phyloP scores from a whole-genome alignment of 2,113 vertebrate genomes.

The Galeopterus variegatus region DNA sequence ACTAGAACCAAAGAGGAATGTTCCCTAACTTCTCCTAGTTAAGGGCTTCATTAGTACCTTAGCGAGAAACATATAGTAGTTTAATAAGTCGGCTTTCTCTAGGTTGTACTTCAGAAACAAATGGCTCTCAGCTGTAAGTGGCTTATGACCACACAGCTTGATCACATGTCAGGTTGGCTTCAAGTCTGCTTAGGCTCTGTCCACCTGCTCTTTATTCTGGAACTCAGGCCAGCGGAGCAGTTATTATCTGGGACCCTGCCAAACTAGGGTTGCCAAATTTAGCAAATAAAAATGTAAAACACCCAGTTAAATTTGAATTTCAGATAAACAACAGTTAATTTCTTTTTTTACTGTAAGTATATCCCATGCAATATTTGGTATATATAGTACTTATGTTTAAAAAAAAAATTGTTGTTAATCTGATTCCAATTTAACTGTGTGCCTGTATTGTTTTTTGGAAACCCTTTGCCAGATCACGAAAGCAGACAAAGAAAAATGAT shows the following conservation, averaged over 20 bases:
- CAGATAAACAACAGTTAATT: background rate
- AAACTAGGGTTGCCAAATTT: background rate
- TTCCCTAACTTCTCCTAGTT: background rate
- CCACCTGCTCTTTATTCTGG: background rate
- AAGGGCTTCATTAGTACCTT: background rate
- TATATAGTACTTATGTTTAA: background rate
- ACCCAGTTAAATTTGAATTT: slow-evolving; percentile 33
- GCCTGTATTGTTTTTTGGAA: background rate
- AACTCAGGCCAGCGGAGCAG: background rate
- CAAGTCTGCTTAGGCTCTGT: background rate
- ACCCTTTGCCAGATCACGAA: background rate
- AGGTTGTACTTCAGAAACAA: background rate
- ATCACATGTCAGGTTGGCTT: background rate
- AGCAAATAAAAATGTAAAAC: slow-evolving; percentile 20
- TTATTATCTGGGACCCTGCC: background rate
- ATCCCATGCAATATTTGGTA: background rate
- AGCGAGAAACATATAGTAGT: background rate
- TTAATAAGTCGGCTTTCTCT: background rate
- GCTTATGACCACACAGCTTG: background rate
- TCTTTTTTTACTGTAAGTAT: background rate
- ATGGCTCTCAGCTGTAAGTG: background rate
- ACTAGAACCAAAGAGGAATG: background rate
- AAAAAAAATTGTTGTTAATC: background rate
- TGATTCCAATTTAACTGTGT: background rate
- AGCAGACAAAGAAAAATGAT: background rate